phyloP scores from a whole-genome alignment of 2,797 vertebrate genomes.

The Pithecia hirsuta region DNA sequence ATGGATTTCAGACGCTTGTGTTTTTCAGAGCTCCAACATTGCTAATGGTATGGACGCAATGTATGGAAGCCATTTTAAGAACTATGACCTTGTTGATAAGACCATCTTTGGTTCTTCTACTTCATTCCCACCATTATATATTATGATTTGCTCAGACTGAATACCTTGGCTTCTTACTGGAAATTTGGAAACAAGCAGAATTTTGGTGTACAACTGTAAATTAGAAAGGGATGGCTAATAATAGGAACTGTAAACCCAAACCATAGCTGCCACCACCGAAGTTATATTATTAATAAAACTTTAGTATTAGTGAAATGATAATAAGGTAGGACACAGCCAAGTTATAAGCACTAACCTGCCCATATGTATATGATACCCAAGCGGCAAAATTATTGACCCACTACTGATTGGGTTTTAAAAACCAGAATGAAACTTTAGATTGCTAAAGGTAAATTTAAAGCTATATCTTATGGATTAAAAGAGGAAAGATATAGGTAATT shows the following conservation, averaged over 20 bases:
- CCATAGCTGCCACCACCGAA: not conserved
- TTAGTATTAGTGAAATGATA: not conserved
- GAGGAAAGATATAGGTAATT: constrained; percentile 45
- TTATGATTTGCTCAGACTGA: not conserved
- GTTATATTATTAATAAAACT: not conserved
- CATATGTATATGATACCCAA: not conserved
- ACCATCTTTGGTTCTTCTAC: not conserved
- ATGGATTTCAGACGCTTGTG: not conserved
- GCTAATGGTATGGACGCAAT: not conserved
- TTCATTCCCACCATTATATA: not conserved
- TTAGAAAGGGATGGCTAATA: not conserved
- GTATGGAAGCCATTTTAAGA: not conserved
- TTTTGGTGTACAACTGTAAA: not conserved
- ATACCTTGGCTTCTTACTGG: not conserved
- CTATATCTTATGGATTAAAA: constrained; percentile 29
- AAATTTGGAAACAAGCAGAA: not conserved
- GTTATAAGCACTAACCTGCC: not conserved
- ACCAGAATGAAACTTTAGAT: constrained; percentile 4
- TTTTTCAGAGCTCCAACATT: not conserved
- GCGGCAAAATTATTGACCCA: not conserved
- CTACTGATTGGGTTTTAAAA: constrained; percentile 37
- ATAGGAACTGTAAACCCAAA: not conserved
- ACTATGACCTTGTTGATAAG: not conserved
- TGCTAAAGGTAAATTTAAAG: constrained; percentile 53
- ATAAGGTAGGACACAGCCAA: not conserved